A percentile compares a stretch with the other conserved stretches of the same genome.
These are phyloP conservation scores for Nyctalus aviator DNA, from an alignment of 2,797 vertebrate species.

Conservation along the genomic window DNA sequence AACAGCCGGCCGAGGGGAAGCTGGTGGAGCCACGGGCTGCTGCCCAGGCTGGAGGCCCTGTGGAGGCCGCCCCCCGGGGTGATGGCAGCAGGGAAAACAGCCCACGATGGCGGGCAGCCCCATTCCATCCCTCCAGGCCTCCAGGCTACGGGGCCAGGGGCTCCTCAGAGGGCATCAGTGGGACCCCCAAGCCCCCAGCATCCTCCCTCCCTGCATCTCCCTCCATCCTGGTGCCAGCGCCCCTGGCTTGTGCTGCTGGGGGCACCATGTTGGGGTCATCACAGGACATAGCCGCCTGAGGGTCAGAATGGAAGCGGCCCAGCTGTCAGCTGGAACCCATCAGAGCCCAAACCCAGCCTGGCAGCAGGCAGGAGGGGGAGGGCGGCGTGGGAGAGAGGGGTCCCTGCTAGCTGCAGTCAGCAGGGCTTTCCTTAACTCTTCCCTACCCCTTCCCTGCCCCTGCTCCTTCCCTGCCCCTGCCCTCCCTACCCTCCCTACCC, in stretches of 20 bases:
- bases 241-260: background rate
- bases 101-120: background rate
- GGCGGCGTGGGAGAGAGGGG: conserved; percentile 62
- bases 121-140: background rate
- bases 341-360: conserved; percentile 83
- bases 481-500: too few species aligned
- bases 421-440: conserved; percentile 64
- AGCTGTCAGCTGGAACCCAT: conserved; percentile 88
- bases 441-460: conserved; percentile 50
- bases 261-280: conserved; percentile 56
- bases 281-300: conserved; percentile 70
- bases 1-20: background rate
- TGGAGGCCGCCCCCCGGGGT: background rate
- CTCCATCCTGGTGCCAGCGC: background rate
- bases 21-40: background rate
- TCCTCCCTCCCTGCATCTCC: background rate
- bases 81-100: background rate
- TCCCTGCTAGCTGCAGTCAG: background rate
- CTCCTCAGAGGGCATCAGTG: background rate
- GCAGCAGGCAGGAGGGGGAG: conserved; percentile 76
- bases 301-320: conserved; percentile 69
- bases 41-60: background rate
- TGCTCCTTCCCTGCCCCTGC: too few species aligned
- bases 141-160: background rate
- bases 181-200: too few species aligned